phyloP scores from a whole-genome alignment of 64 coral and sea anemone genomes.

The Stichodactyla helianthus region DNA sequence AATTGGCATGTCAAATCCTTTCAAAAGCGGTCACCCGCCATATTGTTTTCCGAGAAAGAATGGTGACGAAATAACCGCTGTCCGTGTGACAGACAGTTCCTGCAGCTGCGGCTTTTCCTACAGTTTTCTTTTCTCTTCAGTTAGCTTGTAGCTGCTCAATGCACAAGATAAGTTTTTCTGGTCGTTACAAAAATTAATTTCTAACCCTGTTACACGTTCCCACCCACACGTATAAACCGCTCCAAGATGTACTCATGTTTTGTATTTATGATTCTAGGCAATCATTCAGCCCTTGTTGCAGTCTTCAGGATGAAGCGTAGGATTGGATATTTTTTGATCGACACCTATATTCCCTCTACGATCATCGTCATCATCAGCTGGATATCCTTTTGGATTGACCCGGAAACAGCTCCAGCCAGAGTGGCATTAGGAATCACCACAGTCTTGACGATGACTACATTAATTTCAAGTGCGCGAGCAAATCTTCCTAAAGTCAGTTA shows the following conservation, averaged over 20 bases:
- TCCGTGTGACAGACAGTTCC: too few species aligned
- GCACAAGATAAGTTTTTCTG: too few species aligned
- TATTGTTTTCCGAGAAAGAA: too few species aligned
- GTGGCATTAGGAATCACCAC: slow-evolving; percentile 97
- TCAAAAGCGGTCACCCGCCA: too few species aligned
- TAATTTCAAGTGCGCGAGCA: slow-evolving; percentile 76
- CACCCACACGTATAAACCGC: too few species aligned
- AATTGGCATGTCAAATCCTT: too few species aligned
- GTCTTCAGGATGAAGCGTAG: slow-evolving; percentile 89
- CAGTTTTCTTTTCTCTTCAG: too few species aligned
- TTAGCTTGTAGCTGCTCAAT: too few species aligned
- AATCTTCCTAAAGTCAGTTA: slow-evolving; percentile 92
- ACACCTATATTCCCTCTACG: slow-evolving; percentile 88
- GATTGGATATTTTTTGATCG: slow-evolving; percentile 93
- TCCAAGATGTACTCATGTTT: not conserved
- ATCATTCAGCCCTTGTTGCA: slow-evolving; percentile 75
- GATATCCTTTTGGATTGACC: slow-evolving; percentile 98
- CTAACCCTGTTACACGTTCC: too few species aligned
- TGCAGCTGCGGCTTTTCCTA: too few species aligned
- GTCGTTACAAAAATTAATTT: too few species aligned
- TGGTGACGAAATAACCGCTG: too few species aligned
- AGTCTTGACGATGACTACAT: slow-evolving; percentile 93
- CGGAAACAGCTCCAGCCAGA: slow-evolving; percentile 84
- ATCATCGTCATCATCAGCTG: slow-evolving; percentile 96
- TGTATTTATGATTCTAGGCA: slow-evolving; percentile 16